These are phyloP conservation scores for Caiman crocodilus DNA, from an alignment of 2,797 vertebrate species.

Conservation along the genomic window DNA sequence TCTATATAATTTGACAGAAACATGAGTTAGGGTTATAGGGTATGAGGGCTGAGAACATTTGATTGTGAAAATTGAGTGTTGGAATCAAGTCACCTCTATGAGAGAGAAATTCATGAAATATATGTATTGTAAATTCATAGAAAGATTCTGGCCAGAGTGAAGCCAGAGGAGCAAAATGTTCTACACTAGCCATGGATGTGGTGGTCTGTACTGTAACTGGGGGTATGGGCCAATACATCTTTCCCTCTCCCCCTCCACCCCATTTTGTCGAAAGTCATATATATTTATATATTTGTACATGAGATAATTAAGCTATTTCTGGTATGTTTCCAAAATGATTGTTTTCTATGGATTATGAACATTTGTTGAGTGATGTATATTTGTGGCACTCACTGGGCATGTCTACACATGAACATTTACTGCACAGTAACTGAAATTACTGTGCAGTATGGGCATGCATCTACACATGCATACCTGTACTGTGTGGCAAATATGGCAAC, in stretches of 20 bases:
- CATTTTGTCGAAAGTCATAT: no score
- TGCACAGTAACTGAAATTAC: no score
- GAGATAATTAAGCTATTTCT: not conserved
- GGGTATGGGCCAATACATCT: not conserved
- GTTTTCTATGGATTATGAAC: not conserved
- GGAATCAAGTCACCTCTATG: not conserved
- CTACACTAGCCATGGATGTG: not conserved
- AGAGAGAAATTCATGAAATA: not conserved
- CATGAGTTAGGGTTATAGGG: rapidly evolving
- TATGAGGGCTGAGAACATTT: not conserved
- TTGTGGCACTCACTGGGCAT: no score
- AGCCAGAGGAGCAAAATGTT: not conserved
- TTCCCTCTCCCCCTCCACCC: not conserved
- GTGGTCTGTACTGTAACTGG: not conserved
- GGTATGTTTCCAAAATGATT: not conserved
- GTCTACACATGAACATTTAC: no score
- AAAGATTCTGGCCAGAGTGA: not conserved
- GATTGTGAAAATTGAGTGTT: not conserved
- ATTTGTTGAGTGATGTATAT: not conserved
- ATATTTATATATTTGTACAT: not conserved
- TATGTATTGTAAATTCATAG: not conserved
- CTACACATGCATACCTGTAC: no score
- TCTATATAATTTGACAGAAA: not conserved
- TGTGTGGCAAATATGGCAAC: no score
- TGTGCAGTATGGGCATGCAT: no score